Evolutionary conservation across 2,113 vertebrate genomes (phyloP), one percentile per base, ranked within the genome.

Genomic region (Rhagologus leucostigma): DNA sequence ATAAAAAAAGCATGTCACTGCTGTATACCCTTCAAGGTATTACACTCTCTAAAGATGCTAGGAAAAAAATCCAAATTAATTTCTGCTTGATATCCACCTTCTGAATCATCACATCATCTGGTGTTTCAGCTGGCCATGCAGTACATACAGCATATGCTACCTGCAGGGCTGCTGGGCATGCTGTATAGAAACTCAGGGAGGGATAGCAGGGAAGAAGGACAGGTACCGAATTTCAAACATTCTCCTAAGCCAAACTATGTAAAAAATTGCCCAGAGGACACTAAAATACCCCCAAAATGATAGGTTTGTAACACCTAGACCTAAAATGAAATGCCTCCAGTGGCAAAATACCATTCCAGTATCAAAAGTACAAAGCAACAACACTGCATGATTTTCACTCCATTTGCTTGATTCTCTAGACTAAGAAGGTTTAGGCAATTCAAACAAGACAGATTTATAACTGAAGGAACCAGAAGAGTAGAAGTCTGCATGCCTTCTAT

Each of bases 111-210:
- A 50, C 35, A 41, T 44, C 47, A 84, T 39, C 49, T 39, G 22
- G 10, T 79, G 24, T 20, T 91, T 67, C 74, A 79, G 62, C 84
- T 49, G 52, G 35, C 52, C 30, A 9, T 9, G 24, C 11, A 65
- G 37, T 4, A 46, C 13, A 13, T 2, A 17, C 0, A 1, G 37
- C 11, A 21, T 44, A 19, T 84, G 52, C 12, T 9, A 56, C 46
- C 23, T 5, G 3, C 22, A 21, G 33, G 33, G 33, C 20, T 46
- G 46, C 44, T 17, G 15, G 18, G 11, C 42, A 37, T 4, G 11
- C 42, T 71, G 24, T 13, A 32, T 0, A 27, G 27, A 64, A 73
- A 68, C 16, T 37, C n/a, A 7, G 8, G 16, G 24, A 68, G 6
- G 29, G 7, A 77, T 7, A 68, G 24, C 4, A 68, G 16, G 16